Base-by-base conservation (phyloP, 2,797 vertebrate species). In the Myotis pilosus region DNA sequence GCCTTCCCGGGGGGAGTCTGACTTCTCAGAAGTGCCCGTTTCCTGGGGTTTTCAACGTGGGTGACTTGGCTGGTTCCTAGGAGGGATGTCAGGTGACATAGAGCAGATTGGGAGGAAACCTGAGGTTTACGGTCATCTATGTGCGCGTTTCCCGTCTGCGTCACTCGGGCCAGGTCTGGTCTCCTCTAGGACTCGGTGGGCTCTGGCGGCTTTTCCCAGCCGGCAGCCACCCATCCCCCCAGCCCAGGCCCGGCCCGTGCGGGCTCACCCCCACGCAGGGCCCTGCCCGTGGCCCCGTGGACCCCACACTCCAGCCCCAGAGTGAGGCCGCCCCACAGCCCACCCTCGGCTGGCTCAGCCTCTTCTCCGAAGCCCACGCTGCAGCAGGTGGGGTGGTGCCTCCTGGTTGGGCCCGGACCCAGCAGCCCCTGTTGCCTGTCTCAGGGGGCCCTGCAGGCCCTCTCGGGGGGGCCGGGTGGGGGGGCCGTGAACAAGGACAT, bases 31-130 rank as follows among this genome's bases (percentile, higher is more conserved):
- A 57, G 7, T 17, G 2, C 41, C 17, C 12, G 0, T 60, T 81
- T 81, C 36, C 78, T 62, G 25, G 0, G 5, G 23, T 62, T 60
- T 81, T 20, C 7, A 30, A 80, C 28, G 12, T 3, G 4, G 16
- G 25, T 28, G 15, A 41, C 6, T 2, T 19, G 19, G 8, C 33
- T 10, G 36, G 20, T n/a, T 2, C 2, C 15, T 5, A 9, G 9
- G 53, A 30, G 9, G 16, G 19, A 9, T 5, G 6, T 47, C 71
- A 47, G 25, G 71, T 47, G 25, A 3, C 71, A 19, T 5, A 2
- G 62, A 8, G n/a, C 62, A 28, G 6, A 30, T 30, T 3, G 62
- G 62, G 62, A n/a, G 62, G 62, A 41, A 41, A 41, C 41, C 41
- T 8, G 41, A 41, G 41, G 41, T 41, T 41, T 41, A 41, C 41